Evolutionary conservation across 2,113 vertebrate genomes (phyloP).

Genomic region (Ciconia stormi): DNA sequence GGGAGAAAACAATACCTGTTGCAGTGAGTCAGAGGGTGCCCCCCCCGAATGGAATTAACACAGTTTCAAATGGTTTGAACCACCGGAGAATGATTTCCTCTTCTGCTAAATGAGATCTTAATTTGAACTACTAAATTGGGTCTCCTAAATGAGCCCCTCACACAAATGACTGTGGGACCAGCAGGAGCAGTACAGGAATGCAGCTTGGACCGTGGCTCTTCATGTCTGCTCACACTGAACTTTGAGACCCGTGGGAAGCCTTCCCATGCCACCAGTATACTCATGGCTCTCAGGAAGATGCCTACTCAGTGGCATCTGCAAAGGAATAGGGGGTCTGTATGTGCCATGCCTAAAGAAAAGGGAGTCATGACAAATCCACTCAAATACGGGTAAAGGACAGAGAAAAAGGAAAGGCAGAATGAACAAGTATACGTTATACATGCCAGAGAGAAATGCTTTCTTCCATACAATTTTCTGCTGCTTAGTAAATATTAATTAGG

Average conservation of each 20-base stretch:
- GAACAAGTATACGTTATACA: neutral
- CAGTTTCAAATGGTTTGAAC: neutral
- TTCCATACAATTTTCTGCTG: neutral
- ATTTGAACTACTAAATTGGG: neutral
- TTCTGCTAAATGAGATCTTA: neutral
- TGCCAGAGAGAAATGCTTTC: neutral
- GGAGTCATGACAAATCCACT: neutral
- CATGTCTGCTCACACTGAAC: neutral
- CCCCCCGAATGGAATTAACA: neutral
- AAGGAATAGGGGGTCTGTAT: neutral
- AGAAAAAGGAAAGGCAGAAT: neutral
- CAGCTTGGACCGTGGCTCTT: neutral
- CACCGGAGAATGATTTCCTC: neutral
- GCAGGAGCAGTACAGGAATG: neutral
- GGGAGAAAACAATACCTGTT: neutral
- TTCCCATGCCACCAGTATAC: neutral
- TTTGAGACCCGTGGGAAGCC: neutral
- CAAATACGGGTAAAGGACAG: neutral
- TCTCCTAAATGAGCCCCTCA: neutral
- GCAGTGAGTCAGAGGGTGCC: neutral
- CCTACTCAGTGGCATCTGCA: too few species aligned
- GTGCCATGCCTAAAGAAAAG: neutral
- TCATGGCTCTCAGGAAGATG: neutral
- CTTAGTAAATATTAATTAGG: slow-evolving; percentile 31
- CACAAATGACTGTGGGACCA: neutral